Evolutionary conservation across 2,113 vertebrate species (phyloP).

Genomic region (Perccottus glenii): DNA sequence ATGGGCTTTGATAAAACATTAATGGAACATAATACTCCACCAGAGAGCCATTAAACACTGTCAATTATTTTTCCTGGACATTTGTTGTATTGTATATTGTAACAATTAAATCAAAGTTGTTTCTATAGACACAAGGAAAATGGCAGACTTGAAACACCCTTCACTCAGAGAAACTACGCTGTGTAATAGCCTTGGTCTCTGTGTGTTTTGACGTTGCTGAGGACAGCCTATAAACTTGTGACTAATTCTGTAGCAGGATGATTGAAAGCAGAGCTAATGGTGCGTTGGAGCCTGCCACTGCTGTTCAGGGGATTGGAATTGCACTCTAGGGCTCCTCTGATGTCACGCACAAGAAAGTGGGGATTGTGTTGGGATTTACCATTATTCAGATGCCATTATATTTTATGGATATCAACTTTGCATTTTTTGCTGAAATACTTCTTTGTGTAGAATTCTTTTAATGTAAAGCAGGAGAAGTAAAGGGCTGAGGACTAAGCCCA

Average conservation of each 20-base stretch:
- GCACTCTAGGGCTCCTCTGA: slow-evolving; percentile 3
- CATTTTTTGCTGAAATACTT: background rate
- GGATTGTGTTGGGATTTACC: background rate
- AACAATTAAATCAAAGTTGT: background rate
- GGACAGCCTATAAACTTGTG: slow-evolving; percentile 47
- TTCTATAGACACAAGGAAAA: background rate
- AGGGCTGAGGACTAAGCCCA: too few relatives aligned
- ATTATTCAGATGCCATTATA: too few relatives aligned
- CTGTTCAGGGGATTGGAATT: slow-evolving; percentile 6
- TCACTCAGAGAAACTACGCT: background rate
- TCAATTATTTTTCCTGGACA: background rate
- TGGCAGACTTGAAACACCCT: background rate
- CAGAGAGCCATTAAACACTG: background rate
- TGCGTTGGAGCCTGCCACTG: slow-evolving; percentile 10
- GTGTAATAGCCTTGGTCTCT: background rate
- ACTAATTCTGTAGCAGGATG: slow-evolving; percentile 48
- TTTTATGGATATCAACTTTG: background rate
- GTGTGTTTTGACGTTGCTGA: slow-evolving; percentile 12
- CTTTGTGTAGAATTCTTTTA: too few relatives aligned
- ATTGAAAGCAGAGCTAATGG: slow-evolving; percentile 57
- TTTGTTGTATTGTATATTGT: background rate
- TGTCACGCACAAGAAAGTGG: slow-evolving; percentile 24
- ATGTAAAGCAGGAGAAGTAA: background rate
- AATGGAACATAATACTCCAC: slow-evolving; percentile 22
- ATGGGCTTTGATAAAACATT: slow-evolving; percentile 24